These are phyloP conservation scores for Symphodus melops DNA, from an alignment of 2,113 vertebrate genomes.

Conservation along the genomic window DNA sequence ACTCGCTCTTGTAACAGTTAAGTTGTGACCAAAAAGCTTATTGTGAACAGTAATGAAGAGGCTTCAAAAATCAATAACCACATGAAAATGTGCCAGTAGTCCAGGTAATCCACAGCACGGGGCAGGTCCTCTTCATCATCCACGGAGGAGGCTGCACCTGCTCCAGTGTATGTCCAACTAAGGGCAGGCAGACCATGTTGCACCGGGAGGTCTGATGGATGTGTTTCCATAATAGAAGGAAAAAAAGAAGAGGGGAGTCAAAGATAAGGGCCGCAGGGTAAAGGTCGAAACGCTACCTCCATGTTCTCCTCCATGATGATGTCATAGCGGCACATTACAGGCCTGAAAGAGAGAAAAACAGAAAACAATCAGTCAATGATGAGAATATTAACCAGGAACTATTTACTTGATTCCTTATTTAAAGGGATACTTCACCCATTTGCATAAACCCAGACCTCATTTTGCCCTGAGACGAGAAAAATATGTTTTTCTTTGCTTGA, in stretches of 20 bases:
- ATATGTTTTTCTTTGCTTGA: too few relatives aligned
- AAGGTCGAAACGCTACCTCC: slow-evolving; percentile 84
- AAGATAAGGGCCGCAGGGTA: slow-evolving; percentile 80
- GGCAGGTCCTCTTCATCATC: not conserved
- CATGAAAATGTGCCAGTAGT: not conserved
- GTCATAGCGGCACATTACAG: slow-evolving; percentile 89
- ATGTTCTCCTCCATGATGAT: slow-evolving; percentile 88
- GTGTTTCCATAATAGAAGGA: not conserved
- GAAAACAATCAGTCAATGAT: not conserved
- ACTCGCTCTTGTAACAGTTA: not conserved
- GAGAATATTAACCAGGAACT: not conserved
- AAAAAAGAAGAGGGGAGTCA: slow-evolving; percentile 23
- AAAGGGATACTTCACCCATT: too few relatives aligned
- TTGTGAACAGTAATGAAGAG: not conserved
- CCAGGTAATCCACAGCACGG: not conserved
- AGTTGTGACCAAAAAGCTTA: not conserved
- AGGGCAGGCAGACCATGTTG: not conserved
- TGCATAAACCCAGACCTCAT: too few relatives aligned
- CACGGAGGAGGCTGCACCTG: not conserved
- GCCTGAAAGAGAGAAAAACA: slow-evolving; percentile 68
- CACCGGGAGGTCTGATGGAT: not conserved
- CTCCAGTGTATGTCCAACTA: not conserved
- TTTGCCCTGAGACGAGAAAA: too few relatives aligned
- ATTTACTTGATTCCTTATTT: too few relatives aligned
- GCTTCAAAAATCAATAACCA: not conserved